Percentiles rank a stretch among this genome's conserved stretches.
These are phyloP conservation scores for Pristiophorus japonicus DNA, from an alignment of 2,113 vertebrate species.

Conservation along the genomic window DNA sequence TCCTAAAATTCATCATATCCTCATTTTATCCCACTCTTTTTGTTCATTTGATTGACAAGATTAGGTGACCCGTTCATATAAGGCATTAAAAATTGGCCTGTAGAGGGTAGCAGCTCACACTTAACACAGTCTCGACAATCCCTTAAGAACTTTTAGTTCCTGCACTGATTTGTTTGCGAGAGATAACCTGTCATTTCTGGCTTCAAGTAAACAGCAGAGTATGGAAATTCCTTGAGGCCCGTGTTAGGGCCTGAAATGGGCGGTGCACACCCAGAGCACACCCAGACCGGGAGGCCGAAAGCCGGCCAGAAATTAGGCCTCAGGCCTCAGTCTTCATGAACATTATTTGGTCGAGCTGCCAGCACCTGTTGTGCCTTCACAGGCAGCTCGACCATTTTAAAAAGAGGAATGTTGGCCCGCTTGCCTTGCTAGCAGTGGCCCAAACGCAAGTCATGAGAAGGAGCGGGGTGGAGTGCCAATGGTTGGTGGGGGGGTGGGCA, in stretches of 20 bases:
- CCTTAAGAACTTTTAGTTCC: neutral
- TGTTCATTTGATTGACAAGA: neutral
- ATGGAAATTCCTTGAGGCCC: neutral
- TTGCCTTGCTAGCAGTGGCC: too few relatives aligned
- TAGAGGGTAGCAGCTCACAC: neutral
- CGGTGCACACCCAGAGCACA: neutral
- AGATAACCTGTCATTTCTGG: neutral
- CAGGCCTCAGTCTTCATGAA: too few relatives aligned
- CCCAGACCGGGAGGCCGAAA: neutral
- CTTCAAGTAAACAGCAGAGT: neutral
- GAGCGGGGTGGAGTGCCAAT: too few relatives aligned
- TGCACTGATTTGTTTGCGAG: neutral
- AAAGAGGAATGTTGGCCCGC: too few relatives aligned
- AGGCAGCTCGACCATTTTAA: too few relatives aligned
- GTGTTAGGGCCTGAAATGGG: neutral
- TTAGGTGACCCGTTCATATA: neutral
- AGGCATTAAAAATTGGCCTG: neutral
- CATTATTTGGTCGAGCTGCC: neutral
- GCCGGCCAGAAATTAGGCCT: neutral
- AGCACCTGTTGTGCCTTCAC: neutral
- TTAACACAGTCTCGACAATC: neutral
- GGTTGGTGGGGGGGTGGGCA: too few relatives aligned
- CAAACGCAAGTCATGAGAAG: too few relatives aligned
- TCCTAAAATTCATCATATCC: neutral
- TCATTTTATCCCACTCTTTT: neutral